Base-by-base conservation (phyloP, 64 coral and sea anemone genomes). In the Pocillopora damicornis region DNA sequence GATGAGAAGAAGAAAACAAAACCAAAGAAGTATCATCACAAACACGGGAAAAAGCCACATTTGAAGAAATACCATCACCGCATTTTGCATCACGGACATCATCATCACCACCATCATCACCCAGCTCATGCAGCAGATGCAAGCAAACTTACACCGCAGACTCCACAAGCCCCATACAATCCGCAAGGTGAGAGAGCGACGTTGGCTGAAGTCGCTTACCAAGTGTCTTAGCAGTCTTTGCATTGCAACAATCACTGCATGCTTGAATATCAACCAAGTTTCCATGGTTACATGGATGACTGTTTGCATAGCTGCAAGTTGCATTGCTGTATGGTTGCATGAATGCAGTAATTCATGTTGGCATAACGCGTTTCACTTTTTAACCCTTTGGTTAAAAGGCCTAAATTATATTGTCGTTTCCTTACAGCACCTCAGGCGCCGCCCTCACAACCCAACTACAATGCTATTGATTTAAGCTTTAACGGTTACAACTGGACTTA, bases 401-500 rank as follows among this genome's bases (percentile, higher is more conserved):
- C 30, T 30, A 30, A 51, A 51, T 4, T 51, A 51, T 63, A 13
- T 58, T 58, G 15, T n/a, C 35, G 12, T 81, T 30, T 34, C 22
- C 58, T 45, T 35, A 23, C 76, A 93, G 63, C 60, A 76, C 71
- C 91, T 60, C 74, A 82, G 37, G 23, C 87, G 37, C 87, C 77
- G 9, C 9, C 16, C 13, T 56, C 73, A 12, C 72, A 51, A 26
- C 23, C 87, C 26, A 83, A 62, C n/a, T 93, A 89, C 60, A 93
- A 93, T 42, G 91, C 91, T 8, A 82, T 93, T 34, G 91, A 93
- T 60, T 66, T 93, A 17, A 59, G 42, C 37, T 93, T 80, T 57
- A 88, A 93, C 59, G 91, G 91, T 9, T 86, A 89, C 42, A 93
- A 93, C 74, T 93, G 91, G 91, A 89, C 93, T 12, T 86, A 79